Evolutionary conservation across 2,797 vertebrate species (phyloP).

Genomic region (Tapera naevia): DNA sequence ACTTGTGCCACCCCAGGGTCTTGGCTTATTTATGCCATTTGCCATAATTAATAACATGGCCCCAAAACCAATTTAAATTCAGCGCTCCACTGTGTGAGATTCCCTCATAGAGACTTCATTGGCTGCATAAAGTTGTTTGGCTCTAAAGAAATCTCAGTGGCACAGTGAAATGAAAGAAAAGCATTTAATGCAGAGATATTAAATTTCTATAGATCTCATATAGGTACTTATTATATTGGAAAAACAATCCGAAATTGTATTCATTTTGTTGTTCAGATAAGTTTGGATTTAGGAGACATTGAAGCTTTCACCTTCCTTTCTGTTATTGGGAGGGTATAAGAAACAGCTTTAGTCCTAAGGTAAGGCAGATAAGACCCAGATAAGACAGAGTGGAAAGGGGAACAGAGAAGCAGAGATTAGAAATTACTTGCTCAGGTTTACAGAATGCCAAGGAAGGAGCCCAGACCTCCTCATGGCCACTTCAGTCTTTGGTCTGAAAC

Average conservation of each 20-base stretch:
- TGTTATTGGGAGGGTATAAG: background rate
- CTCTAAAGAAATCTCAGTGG: slow-evolving; percentile 7
- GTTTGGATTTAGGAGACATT: background rate
- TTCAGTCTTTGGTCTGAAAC: background rate
- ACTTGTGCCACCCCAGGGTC: background rate
- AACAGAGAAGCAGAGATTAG: background rate
- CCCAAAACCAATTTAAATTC: background rate
- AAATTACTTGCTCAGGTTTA: background rate
- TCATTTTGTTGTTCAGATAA: background rate
- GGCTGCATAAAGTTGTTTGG: background rate
- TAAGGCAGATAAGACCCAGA: background rate
- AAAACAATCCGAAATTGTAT: background rate
- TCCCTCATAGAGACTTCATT: background rate
- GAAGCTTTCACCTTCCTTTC: slow-evolving; percentile 5
- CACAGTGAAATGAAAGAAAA: slow-evolving; percentile 19
- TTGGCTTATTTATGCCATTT: slow-evolving; percentile 7
- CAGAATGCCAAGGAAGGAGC: background rate
- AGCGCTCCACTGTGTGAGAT: background rate
- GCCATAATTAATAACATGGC: background rate
- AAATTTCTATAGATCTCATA: background rate
- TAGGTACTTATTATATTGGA: background rate
- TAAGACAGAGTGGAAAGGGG: background rate
- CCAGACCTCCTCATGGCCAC: background rate
- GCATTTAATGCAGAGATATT: background rate
- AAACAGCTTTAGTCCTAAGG: background rate